Evolutionary conservation across 2,113 vertebrate species (phyloP), one percentile per base, ranked within the genome.

Genomic region (Prietella phreatophila): DNA sequence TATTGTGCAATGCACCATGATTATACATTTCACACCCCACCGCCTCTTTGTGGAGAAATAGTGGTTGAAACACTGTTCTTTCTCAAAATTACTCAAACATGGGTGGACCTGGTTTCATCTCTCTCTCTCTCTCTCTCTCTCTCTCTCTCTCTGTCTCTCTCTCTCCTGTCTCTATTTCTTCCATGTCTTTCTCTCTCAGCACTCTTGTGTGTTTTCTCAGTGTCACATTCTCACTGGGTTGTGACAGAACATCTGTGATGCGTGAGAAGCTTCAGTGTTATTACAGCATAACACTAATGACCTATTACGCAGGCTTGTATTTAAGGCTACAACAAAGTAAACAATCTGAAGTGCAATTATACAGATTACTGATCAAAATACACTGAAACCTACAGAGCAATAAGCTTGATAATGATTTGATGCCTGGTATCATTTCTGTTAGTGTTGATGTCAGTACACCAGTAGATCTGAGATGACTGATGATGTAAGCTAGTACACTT

Each of bases 1-100:
- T 79, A 87, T 91, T 91, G 89, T 91, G 83, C 89, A 90, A 87
- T 90, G 84, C 82, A 78, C 78, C 83, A 85, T 71, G 83, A 90
- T 90, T 85, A 87, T 87, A 89, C 79, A 90, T 89, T 87, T 89
- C 88, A 89, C 89, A 89, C 88, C 67, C 86, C 83, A 69, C 87
- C 65, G 63, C 89, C 89, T 90, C 89, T 88, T 86, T 81, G 85
- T 85, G 47, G 30, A 90, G 85, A 86, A 86, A 81, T 88, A 88
- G 56, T 55, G 81, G 76, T 67, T 75, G 53, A 79, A 85, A 89
- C 65, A 81, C 33, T 71, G 42, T 63, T 81, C 82, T 71, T 88
- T 71, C 42, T 63, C 55, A 56, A 63, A 50, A 33, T 79, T 63
- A 55, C 58, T 90, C 61, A 58, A 88, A 86, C 65, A 61, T n/a